These are phyloP conservation scores for Hyalella azteca DNA, from an alignment of 2,888 invertebrate genomes.

Conservation along the genomic window DNA sequence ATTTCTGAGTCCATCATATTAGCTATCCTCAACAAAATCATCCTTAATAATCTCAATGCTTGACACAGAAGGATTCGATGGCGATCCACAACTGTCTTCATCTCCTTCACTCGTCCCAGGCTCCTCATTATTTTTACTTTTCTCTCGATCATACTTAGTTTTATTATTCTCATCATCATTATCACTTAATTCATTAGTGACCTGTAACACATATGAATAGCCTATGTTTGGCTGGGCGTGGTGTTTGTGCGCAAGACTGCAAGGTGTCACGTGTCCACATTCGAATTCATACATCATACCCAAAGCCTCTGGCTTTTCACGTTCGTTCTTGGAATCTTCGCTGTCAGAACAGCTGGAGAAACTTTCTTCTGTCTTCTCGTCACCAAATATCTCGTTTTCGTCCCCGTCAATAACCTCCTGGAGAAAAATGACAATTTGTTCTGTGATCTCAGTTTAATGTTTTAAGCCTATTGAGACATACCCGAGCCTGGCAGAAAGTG, in stretches of 20 bases:
- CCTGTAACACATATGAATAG: no score
- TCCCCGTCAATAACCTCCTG: no score
- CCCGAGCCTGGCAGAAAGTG: no score
- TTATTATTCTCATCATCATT: background rate
- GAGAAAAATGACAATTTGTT: no score
- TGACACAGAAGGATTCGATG: background rate
- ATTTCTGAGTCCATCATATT: no score
- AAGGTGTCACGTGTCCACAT: no score
- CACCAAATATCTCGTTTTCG: background rate
- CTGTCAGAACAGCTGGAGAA: background rate
- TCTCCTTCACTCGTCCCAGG: background rate
- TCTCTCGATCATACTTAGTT: background rate
- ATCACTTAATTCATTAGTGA: no score
- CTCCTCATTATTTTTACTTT: no score
- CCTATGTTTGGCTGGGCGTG: background rate
- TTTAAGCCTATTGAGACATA: no score
- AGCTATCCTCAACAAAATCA: no score
- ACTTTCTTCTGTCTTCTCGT: background rate
- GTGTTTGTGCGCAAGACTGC: background rate
- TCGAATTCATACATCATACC: no score
- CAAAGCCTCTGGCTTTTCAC: background rate
- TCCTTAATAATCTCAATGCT: background rate
- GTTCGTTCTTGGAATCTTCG: background rate
- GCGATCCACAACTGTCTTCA: background rate
- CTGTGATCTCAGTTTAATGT: no score